phyloP scores from a whole-genome alignment of 2,113 vertebrate genomes.

The Galeopterus variegatus region DNA sequence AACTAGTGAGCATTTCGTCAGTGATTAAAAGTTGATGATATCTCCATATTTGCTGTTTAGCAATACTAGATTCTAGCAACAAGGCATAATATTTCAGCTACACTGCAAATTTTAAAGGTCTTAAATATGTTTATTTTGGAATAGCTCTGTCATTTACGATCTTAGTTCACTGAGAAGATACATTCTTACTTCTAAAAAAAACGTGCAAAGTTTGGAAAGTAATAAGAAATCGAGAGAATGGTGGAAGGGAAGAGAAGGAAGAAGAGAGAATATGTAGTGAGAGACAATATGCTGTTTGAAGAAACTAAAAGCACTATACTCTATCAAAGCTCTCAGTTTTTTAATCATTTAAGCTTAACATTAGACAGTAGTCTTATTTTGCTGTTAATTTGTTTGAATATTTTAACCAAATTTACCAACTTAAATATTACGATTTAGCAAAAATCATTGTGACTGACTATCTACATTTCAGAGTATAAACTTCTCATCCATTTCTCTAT shows the following conservation, averaged over 20 bases:
- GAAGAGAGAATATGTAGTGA: background rate
- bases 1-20: background rate
- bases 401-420: background rate
- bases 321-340: background rate
- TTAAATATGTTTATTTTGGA: background rate
- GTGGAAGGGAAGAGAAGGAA: background rate
- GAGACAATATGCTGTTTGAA: background rate
- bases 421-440: slow-evolving; percentile 1
- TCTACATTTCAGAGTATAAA: background rate
- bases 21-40: background rate
- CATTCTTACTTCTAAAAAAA: background rate
- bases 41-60: background rate
- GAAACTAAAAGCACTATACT: background rate
- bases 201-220: background rate
- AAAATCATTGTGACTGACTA: background rate
- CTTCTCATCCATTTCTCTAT: background rate
- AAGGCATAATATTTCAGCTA: background rate
- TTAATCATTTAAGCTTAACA: background rate
- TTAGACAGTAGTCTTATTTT: background rate
- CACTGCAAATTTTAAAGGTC: background rate
- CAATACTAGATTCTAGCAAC: background rate
- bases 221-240: background rate
- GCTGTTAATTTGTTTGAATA: background rate
- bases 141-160: background rate
- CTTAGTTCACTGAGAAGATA: background rate